Conservation (phyloP, 2,113 vertebrate species). For the Oophaga pumilio region DNA sequence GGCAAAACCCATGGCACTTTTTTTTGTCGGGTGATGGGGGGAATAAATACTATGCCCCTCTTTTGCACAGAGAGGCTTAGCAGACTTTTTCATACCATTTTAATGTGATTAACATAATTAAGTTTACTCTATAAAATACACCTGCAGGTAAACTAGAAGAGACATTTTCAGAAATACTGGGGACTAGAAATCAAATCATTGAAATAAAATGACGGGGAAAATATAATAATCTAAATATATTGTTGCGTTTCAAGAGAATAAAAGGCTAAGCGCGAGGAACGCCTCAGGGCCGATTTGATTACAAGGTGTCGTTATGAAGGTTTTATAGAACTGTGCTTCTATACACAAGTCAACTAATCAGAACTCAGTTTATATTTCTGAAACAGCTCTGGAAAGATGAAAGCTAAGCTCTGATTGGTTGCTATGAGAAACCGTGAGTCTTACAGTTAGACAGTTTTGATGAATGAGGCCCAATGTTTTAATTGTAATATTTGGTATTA, state of each 20-base stretch:
- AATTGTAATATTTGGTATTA: too few relatives aligned
- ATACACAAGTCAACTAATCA: too few relatives aligned
- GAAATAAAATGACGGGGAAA: background rate
- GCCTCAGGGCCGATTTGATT: too few relatives aligned
- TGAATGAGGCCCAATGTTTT: too few relatives aligned
- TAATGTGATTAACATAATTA: conserved; percentile 29
- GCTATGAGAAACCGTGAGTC: too few relatives aligned
- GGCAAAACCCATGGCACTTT: conserved; percentile 18
- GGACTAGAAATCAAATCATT: background rate
- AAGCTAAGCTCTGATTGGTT: too few relatives aligned
- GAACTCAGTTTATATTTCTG: too few relatives aligned
- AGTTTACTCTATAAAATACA: conserved; percentile 13
- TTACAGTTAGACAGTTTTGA: too few relatives aligned
- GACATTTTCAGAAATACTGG: background rate
- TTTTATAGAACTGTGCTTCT: too few relatives aligned
- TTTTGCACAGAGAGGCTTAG: background rate
- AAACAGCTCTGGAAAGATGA: too few relatives aligned
- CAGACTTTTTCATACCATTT: conserved; percentile 15
- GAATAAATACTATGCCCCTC: background rate
- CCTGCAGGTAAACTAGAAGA: conserved; percentile 12
- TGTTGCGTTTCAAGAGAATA: background rate
- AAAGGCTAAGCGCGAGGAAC: background rate
- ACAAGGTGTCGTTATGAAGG: too few relatives aligned
- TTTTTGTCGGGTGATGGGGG: background rate
- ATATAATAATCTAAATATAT: background rate